Conservation (phyloP, 2,888 invertebrate species). For the Cheilosia impressa region DNA sequence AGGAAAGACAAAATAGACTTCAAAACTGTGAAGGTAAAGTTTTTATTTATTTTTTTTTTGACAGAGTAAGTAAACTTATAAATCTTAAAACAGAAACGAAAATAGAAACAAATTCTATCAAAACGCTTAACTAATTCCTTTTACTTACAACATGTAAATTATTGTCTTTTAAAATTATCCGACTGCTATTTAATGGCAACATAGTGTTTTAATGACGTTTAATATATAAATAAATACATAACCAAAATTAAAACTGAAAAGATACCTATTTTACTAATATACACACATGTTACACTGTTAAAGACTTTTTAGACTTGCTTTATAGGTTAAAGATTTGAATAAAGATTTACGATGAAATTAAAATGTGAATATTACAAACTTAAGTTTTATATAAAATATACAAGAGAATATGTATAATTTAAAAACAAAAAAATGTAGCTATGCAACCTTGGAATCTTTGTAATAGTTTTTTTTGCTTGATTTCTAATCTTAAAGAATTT, state of each 20-base stretch:
- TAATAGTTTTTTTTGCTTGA: constrained; percentile 2
- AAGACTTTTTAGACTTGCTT: constrained; percentile 40
- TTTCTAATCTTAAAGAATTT: neutral
- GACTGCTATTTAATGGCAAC: constrained; percentile 5
- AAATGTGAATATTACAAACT: neutral
- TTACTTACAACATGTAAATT: neutral
- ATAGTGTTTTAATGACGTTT: neutral
- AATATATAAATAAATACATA: neutral
- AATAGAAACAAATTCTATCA: neutral
- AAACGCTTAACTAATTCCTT: constrained; percentile 30
- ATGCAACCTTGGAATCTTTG: neutral
- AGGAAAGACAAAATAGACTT: neutral
- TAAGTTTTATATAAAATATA: constrained; percentile 15
- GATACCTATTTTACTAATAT: constrained; percentile 37
- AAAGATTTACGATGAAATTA: constrained; percentile 13
- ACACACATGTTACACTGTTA: constrained; percentile 33
- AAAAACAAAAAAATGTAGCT: neutral
- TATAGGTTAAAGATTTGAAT: constrained; percentile 19
- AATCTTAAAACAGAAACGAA: neutral
- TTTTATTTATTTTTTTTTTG: neutral
- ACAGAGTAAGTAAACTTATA: neutral
- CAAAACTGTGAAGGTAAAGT: neutral
- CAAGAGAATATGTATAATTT: neutral
- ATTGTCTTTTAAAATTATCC: neutral
- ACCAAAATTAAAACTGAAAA: constrained; percentile 21